phyloP scores from a whole-genome alignment of 2,888 invertebrate species.

The Eristalinus sepulchralis region DNA sequence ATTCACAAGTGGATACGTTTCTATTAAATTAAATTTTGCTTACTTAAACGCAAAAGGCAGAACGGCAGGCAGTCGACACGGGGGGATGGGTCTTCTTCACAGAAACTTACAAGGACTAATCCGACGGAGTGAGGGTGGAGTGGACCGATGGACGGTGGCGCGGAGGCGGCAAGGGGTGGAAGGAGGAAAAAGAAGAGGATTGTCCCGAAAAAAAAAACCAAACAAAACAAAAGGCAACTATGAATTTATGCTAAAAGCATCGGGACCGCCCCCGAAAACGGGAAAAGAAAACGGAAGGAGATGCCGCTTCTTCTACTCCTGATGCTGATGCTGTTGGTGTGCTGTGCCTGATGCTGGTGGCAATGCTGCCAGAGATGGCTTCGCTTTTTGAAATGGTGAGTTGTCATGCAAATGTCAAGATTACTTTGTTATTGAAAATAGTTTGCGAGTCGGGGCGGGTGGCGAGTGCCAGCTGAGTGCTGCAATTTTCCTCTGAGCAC shows the following conservation, averaged over 20 bases:
- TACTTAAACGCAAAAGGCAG: slow-evolving; percentile 67
- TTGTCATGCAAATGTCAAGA: slow-evolving; percentile 72
- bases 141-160: neutral
- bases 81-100: slow-evolving; percentile 2
- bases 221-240: slow-evolving; percentile 65
- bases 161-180: too few species aligned
- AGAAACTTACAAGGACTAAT: slow-evolving; percentile 64
- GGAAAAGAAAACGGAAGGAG: neutral
- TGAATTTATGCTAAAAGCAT: slow-evolving; percentile 64
- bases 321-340: neutral
- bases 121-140: slow-evolving; percentile 23
- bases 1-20: slow-evolving; percentile 71
- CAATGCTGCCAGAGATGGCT: slow-evolving; percentile 46
- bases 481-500: slow-evolving; percentile 49
- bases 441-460: slow-evolving; percentile 45
- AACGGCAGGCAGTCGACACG: slow-evolving; percentile 7
- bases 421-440: slow-evolving; percentile 72
- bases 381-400: slow-evolving; percentile 55
- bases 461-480: slow-evolving; percentile 35
- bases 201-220: slow-evolving; percentile 9
- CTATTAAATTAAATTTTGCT: slow-evolving; percentile 71
- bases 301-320: neutral
- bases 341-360: neutral
- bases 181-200: neutral
- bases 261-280: slow-evolving; percentile 1